A percentile compares a stretch with the other conserved stretches of the same genome.
phyloP scores from a whole-genome alignment of 1,140 invertebrate species.

The Paralvinella palmiformis region DNA sequence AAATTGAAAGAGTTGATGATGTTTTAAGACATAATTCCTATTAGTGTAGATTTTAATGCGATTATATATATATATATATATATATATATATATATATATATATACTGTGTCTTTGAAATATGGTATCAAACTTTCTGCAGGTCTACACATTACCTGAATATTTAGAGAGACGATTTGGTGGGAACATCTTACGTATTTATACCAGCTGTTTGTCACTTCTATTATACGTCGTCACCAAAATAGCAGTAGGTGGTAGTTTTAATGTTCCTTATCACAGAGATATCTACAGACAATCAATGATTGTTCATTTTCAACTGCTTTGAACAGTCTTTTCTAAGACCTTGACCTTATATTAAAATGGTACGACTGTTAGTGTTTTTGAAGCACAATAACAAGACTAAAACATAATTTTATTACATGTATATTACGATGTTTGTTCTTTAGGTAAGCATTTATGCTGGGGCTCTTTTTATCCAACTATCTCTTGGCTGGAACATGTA shows the following conservation, averaged over 20 bases:
- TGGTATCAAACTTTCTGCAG: constrained; percentile 24
- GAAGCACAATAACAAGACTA: no score
- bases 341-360: no score
- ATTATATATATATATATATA: background rate
- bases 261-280: background rate
- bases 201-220: constrained; percentile 55
- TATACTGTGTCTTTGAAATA: background rate
- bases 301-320: no score
- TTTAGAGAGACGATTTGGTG: constrained; percentile 56
- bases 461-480: constrained; percentile 55
- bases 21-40: background rate
- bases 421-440: no score
- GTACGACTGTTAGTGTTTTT: background rate
- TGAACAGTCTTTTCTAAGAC: no score
- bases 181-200: constrained; percentile 55
- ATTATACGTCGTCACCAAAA: constrained; percentile 58
- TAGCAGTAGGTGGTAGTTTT: constrained; percentile 51
- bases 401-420: no score
- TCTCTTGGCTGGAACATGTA: constrained; percentile 53
- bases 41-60: no score
- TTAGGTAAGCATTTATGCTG: constrained; percentile 57
- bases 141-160: constrained; percentile 60
- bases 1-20: background rate
- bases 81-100: background rate
- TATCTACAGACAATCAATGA: no score